Evolutionary conservation across 2,797 vertebrate genomes (phyloP).

Genomic region (Microctenopoma steveboyesi): DNA sequence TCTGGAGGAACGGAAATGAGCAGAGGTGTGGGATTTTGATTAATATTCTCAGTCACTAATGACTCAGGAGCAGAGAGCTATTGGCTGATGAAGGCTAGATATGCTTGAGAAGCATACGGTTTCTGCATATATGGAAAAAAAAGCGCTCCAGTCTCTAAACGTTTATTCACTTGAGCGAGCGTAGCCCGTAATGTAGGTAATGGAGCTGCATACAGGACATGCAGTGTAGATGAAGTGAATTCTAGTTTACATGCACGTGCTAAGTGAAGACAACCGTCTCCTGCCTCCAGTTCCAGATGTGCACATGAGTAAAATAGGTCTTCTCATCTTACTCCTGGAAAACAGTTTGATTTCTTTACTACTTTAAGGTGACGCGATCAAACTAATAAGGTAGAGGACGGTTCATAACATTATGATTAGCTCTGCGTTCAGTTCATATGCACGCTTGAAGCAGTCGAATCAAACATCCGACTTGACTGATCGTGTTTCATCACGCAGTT

Average conservation of each 20-base stretch:
- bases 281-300: neutral
- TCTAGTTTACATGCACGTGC: neutral
- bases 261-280: neutral
- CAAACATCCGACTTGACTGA: conserved; percentile 39
- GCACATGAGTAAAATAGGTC: neutral
- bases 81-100: conserved; percentile 17
- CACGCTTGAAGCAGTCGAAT: conserved; percentile 16
- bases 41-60: conserved; percentile 59
- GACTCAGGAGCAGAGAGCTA: conserved; percentile 34
- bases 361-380: neutral
- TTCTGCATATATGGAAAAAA: conserved; percentile 15
- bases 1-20: conserved; percentile 67
- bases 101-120: conserved; percentile 10
- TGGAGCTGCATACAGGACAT: too few species aligned
- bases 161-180: too few species aligned
- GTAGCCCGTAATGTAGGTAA: too few species aligned
- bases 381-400: neutral
- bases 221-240: too few species aligned
- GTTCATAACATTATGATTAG: conserved; percentile 18
- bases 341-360: too few species aligned
- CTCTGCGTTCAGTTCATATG: conserved; percentile 29
- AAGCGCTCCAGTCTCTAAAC: neutral
- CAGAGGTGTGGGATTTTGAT: conserved; percentile 61
- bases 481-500: conserved; percentile 45
- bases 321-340: neutral